These are phyloP conservation scores for Lypha dubia DNA, from an alignment of 2,888 invertebrate species.

Conservation along the genomic window DNA sequence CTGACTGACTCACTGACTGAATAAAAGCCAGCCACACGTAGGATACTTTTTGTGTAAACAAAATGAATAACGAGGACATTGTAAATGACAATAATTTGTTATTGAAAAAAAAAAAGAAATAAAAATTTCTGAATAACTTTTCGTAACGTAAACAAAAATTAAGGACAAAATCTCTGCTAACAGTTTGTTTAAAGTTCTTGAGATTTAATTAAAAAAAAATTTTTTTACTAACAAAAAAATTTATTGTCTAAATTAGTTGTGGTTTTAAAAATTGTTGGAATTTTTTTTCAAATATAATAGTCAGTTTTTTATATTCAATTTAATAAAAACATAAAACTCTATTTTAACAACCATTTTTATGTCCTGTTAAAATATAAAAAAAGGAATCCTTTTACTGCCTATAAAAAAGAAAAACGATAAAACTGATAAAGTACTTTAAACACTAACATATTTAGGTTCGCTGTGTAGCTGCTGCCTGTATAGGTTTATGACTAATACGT, in stretches of 20 bases:
- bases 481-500: background rate
- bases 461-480: too few relatives aligned
- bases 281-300: background rate
- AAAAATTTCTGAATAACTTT: background rate
- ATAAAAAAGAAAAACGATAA: constrained; percentile 70
- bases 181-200: background rate
- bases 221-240: background rate
- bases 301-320: constrained; percentile 22
- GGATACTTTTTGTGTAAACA: background rate
- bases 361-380: constrained; percentile 2
- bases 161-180: background rate
- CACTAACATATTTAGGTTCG: background rate
- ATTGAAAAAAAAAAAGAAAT: constrained; percentile 12
- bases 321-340: constrained; percentile 37
- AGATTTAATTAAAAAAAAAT: background rate
- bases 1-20: too few relatives aligned
- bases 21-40: constrained; percentile 3
- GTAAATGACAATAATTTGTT: constrained; percentile 35
- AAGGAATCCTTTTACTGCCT: constrained; percentile 37
- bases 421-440: constrained; percentile 66
- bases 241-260: background rate
- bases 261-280: background rate
- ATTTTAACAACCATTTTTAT: constrained; percentile 25
- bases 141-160: background rate
- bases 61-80: constrained; percentile 17